Percentiles rank a stretch among this genome's conserved stretches.
phyloP scores from a whole-genome alignment of 2,113 vertebrate genomes.

The Acanthisitta chloris region DNA sequence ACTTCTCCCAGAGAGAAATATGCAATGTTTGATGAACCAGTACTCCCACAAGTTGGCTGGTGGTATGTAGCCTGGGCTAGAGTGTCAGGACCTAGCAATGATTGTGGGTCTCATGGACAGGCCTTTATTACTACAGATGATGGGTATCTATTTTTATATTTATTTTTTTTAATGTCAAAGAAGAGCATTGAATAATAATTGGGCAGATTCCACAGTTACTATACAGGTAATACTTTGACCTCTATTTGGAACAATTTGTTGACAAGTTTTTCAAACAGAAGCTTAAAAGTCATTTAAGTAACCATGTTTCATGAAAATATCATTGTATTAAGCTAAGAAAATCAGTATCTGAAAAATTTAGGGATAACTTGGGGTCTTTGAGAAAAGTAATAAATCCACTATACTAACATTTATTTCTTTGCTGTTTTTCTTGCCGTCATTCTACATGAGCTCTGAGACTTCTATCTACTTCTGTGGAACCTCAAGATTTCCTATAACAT shows the following conservation, averaged over 20 bases:
- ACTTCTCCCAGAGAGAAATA: constrained; percentile 90
- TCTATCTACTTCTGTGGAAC: too few species aligned
- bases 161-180: not conserved
- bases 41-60: constrained; percentile 95
- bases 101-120: constrained; percentile 97
- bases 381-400: not conserved
- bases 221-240: constrained; percentile 84
- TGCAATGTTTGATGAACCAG: constrained; percentile 98
- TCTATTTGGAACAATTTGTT: not conserved
- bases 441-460: not conserved
- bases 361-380: not conserved
- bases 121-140: constrained; percentile 98
- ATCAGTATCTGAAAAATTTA: not conserved
- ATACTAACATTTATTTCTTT: not conserved
- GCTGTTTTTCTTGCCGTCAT: not conserved
- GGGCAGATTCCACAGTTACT: constrained; percentile 93
- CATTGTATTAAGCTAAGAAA: not conserved
- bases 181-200: not conserved
- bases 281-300: not conserved
- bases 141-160: constrained; percentile 72
- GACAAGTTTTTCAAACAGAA: not conserved
- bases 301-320: not conserved
- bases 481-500: not conserved
- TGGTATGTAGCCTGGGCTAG: constrained; percentile 99
- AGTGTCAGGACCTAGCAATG: constrained; percentile 96